Conservation (phyloP, 2,113 vertebrate species). For the Mesocricetus auratus region DNA sequence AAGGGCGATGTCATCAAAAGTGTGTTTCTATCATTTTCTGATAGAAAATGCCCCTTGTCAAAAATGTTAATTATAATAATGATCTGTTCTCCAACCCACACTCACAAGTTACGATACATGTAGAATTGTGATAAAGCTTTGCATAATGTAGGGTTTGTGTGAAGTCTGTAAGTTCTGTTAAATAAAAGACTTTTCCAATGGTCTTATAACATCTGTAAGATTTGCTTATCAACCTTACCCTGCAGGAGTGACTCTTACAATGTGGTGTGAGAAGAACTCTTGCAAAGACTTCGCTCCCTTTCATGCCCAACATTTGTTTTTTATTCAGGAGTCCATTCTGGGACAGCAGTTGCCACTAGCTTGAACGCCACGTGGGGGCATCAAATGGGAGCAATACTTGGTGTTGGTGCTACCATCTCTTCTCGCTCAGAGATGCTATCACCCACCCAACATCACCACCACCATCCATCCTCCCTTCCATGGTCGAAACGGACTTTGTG, state of each 20-base stretch:
- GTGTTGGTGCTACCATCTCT: not conserved
- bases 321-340: not conserved
- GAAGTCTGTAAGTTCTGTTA: slow-evolving; percentile 83
- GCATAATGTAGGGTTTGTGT: slow-evolving; percentile 81
- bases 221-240: slow-evolving; percentile 75
- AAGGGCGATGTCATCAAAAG: not conserved
- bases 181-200: slow-evolving; percentile 86
- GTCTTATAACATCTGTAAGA: slow-evolving; percentile 84
- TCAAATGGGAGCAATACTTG: not conserved
- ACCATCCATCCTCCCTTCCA: not conserved
- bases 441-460: not conserved
- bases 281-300: slow-evolving; percentile 66
- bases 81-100: slow-evolving; percentile 56
- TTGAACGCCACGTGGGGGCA: not conserved
- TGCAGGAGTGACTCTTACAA: not conserved
- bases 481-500: not conserved
- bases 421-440: not conserved
- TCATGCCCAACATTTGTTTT: not conserved
- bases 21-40: slow-evolving; percentile 61
- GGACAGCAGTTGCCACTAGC: not conserved
- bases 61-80: slow-evolving; percentile 73
- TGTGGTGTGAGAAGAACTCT: not conserved
- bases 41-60: slow-evolving; percentile 71
- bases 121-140: slow-evolving; percentile 83
- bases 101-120: slow-evolving; percentile 66